Conservation (phyloP, 2,113 vertebrate genomes). For the Mobula hypostoma region DNA sequence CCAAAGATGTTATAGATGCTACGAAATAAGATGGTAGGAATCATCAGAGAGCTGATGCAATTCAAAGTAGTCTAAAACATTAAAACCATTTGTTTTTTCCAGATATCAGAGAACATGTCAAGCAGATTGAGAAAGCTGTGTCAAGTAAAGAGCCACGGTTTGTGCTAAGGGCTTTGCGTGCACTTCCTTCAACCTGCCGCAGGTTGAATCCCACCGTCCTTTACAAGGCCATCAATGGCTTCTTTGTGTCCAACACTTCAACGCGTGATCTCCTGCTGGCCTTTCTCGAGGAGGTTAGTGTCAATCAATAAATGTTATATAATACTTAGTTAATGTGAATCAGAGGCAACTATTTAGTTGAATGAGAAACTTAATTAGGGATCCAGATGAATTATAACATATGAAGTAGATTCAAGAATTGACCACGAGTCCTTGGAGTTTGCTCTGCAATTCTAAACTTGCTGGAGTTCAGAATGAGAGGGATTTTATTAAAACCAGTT, state of each 20-base stretch:
- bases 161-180: conserved; percentile 78
- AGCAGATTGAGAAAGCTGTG: conserved; percentile 93
- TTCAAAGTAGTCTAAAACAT: background rate
- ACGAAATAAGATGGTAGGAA: background rate
- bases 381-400: background rate
- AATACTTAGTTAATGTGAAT: background rate
- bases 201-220: conserved; percentile 86
- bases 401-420: too few species aligned
- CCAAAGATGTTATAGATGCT: background rate
- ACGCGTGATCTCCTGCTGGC: conserved; percentile 75
- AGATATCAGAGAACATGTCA: conserved; percentile 95
- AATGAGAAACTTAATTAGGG: background rate
- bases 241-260: conserved; percentile 80
- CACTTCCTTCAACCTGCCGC: conserved; percentile 86
- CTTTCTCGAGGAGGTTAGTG: conserved; percentile 82
- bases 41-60: background rate
- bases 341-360: background rate
- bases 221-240: conserved; percentile 78
- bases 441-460: background rate
- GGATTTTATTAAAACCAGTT: too few species aligned
- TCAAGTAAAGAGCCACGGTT: conserved; percentile 91
- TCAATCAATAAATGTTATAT: background rate
- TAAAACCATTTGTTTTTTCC: background rate
- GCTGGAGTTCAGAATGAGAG: too few species aligned
- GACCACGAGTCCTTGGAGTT: background rate